These are phyloP conservation scores for Gymnocephalus cernua DNA, from an alignment of 2,113 vertebrate species.

Conservation along the genomic window DNA sequence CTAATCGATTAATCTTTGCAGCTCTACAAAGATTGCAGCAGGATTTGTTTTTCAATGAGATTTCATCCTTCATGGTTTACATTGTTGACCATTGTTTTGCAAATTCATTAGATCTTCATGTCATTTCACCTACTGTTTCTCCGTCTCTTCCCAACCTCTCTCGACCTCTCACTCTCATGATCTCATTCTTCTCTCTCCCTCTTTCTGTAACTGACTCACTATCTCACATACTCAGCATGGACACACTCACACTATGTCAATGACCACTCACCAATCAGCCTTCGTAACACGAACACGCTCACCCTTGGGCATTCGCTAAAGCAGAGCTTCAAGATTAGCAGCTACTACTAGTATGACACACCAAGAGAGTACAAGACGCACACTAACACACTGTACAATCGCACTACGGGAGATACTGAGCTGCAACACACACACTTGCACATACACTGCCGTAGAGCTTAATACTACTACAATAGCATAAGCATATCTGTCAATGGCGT, in stretches of 20 bases:
- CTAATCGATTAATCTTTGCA: too few species aligned
- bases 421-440: conserved; percentile 25
- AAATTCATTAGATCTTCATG: conserved; percentile 26
- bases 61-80: conserved; percentile 6
- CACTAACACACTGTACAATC: conserved; percentile 26
- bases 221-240: conserved; percentile 37
- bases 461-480: conserved; percentile 51
- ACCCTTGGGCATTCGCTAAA: conserved; percentile 40
- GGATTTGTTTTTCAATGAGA: neutral
- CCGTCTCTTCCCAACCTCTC: conserved; percentile 31
- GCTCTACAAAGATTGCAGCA: neutral
- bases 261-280: conserved; percentile 44
- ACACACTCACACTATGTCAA: conserved; percentile 21
- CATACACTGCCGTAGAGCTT: conserved; percentile 17
- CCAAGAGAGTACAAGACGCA: conserved; percentile 15
- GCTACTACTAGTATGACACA: conserved; percentile 55
- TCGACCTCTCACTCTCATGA: conserved; percentile 27
- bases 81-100: conserved; percentile 2
- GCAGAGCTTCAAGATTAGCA: conserved; percentile 53
- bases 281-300: neutral
- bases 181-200: conserved; percentile 39
- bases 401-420: conserved; percentile 28
- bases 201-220: conserved; percentile 58
- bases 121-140: conserved; percentile 45
- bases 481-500: conserved; percentile 49